These are phyloP conservation scores for Ctena decussata DNA, from an alignment of 2,888 invertebrate genomes.

Conservation along the genomic window DNA sequence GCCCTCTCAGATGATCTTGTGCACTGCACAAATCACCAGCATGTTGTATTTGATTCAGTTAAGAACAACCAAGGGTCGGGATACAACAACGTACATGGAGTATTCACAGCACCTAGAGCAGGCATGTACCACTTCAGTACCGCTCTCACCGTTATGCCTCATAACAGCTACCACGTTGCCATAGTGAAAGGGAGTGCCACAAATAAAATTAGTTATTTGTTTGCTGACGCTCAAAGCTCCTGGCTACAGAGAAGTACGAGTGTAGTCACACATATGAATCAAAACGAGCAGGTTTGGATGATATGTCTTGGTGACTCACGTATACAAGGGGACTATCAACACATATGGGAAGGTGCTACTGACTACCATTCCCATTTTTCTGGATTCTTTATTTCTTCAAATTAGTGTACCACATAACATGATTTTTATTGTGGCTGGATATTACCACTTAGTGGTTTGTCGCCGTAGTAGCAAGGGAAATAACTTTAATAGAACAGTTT, in stretches of 20 bases:
- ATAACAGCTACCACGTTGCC: constrained; percentile 29
- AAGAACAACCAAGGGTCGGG: constrained; percentile 36
- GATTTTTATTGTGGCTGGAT: too few relatives aligned
- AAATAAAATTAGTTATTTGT: constrained; percentile 46
- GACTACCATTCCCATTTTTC: constrained; percentile 55
- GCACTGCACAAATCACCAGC: constrained; percentile 34
- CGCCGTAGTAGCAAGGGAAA: too few relatives aligned
- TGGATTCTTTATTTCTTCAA: constrained; percentile 37
- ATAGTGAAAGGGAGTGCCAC: constrained; percentile 38
- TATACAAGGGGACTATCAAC: constrained; percentile 3
- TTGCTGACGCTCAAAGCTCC: constrained; percentile 16
- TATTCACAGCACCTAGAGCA: constrained; percentile 41
- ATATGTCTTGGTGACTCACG: neutral
- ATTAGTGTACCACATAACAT: neutral
- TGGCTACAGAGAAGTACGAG: constrained; percentile 16
- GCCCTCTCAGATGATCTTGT: constrained; percentile 14
- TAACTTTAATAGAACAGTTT: too few relatives aligned
- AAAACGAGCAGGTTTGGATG: neutral
- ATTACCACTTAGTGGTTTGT: too few relatives aligned
- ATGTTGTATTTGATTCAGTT: constrained; percentile 47
- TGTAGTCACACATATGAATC: neutral
- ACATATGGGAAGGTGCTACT: constrained; percentile 31
- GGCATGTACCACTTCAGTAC: constrained; percentile 43
- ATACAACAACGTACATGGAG: constrained; percentile 40
- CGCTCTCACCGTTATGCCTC: constrained; percentile 16